Evolutionary conservation across 1,140 invertebrate genomes (phyloP), one percentile per base, ranked within the genome.

Genomic region (Sitophilus oryzae): DNA sequence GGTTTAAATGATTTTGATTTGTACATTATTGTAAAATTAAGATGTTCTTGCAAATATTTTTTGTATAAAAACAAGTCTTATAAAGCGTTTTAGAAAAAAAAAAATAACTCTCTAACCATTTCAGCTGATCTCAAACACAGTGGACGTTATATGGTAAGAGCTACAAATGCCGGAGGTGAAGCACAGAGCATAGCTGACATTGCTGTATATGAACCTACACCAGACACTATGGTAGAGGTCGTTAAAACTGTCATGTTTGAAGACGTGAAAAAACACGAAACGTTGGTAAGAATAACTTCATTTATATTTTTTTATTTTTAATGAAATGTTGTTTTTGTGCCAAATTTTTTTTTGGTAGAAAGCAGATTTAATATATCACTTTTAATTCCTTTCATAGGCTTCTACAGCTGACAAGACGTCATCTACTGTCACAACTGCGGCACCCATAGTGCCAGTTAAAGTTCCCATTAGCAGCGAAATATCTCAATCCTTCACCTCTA

Each of bases 111-210:
- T n/a, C n/a, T n/a, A n/a, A 11, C 16, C 40, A 42, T 62, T 70
- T 41, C 51, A 84, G 83, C 77, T 53, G 73, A 77, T 55, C 73
- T 79, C 19, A 73, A 74, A 34, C 79, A 89, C 63, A 79, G 78
- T 46, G 86, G 86, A 37, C 82, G 84, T 62, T 89, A 86, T 62
- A 85, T 82, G 77, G 84, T 85, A 10, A 74, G 76, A 46, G 86
- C 86, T 3, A 76, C 77, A 0, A 89, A 89, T 71, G 74, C 79
- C 30, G 85, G 83, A 11, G 87, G 87, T 3, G 84, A 88, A 71
- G 84, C 86, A 19, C 81, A 84, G 66, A 86, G 85, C 67, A 82
- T 84, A 53, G 86, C 86, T 4, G 85, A 89, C 69, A 81, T 88
- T 58, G 79, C 84, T 44, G 82, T 89, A 5, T 77, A 85, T 49